Conservation (phyloP, 1,140 invertebrate species). For the Heliconius congener region DNA sequence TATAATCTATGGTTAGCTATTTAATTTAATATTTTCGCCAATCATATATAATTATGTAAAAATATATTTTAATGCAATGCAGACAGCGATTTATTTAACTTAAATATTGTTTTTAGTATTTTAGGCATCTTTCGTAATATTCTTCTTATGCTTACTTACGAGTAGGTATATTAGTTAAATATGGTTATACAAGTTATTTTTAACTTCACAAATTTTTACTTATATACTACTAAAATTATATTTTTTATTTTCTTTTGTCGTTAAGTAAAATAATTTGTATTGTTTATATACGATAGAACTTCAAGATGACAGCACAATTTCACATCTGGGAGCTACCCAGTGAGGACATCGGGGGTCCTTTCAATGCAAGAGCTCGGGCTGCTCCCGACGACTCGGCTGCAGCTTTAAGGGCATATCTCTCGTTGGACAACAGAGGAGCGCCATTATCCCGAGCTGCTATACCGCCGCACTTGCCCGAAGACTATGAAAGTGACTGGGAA, state of each 20-base stretch:
- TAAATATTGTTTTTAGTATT: too few relatives aligned
- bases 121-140: too few relatives aligned
- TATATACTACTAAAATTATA: too few relatives aligned
- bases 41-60: background rate
- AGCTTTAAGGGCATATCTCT: constrained; percentile 83
- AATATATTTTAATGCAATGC: background rate
- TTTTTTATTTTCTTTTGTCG: too few relatives aligned
- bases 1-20: background rate
- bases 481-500: constrained; percentile 75
- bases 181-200: too few relatives aligned
- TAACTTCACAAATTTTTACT: too few relatives aligned
- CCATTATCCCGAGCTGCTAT: constrained; percentile 82
- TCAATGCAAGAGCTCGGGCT: constrained; percentile 81
- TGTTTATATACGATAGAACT: constrained; percentile 65
- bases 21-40: background rate
- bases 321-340: constrained; percentile 74
- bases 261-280: too few relatives aligned
- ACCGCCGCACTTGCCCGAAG: constrained; percentile 65
- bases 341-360: constrained; percentile 81
- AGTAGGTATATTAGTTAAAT: too few relatives aligned
- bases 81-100: too few relatives aligned
- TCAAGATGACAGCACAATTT: constrained; percentile 81
- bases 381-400: constrained; percentile 72
- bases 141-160: too few relatives aligned
- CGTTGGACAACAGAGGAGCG: constrained; percentile 82